These are phyloP conservation scores for Pachyuromys duprasi DNA, from an alignment of 2,797 vertebrate genomes.

Conservation along the genomic window DNA sequence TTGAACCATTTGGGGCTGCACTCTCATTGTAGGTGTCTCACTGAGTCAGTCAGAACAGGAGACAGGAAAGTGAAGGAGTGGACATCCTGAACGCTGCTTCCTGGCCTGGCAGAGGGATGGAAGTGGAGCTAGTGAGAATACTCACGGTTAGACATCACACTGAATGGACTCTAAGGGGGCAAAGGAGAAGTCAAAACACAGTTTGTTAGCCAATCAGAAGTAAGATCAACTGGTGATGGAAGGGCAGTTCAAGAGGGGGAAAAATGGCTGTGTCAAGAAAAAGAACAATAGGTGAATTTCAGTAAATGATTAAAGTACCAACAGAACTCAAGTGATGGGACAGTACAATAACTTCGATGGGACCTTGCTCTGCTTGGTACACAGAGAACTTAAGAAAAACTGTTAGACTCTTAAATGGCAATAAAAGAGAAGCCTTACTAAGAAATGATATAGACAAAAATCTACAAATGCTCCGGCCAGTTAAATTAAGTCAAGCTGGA, in stretches of 20 bases:
- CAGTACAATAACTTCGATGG: neutral
- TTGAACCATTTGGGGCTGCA: neutral
- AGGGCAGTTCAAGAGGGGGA: neutral
- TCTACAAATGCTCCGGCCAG: neutral
- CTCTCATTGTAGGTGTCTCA: neutral
- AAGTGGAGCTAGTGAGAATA: neutral
- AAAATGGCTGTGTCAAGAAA: neutral
- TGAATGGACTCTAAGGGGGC: neutral
- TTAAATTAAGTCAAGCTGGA: constrained; percentile 69
- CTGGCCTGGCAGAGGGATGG: neutral
- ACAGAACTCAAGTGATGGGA: neutral
- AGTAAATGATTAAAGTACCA: neutral
- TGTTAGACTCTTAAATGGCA: neutral
- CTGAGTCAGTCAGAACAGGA: neutral
- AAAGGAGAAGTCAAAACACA: neutral
- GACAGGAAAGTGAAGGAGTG: neutral
- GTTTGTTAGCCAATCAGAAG: neutral
- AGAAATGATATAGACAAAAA: constrained; percentile 22
- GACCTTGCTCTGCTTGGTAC: neutral
- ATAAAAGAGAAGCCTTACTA: constrained; percentile 21
- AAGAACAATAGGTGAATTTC: neutral
- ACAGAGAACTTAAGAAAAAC: neutral
- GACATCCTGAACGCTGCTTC: too few species aligned
- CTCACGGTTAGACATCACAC: neutral
- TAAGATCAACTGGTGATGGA: neutral